Conservation (phyloP, 2,797 vertebrate species). For the Micropoecilia bifurca region DNA sequence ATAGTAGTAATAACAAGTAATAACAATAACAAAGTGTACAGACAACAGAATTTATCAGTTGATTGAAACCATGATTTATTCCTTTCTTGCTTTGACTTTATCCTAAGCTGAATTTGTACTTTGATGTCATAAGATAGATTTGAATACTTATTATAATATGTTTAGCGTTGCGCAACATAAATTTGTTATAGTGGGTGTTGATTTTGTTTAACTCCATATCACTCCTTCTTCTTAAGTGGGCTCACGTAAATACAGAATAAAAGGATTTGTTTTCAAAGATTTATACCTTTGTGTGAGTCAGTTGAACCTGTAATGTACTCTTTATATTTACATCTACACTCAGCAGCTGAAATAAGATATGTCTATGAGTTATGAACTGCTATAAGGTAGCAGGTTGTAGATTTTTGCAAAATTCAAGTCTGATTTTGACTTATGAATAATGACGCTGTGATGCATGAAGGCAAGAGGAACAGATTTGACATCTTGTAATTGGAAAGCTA, state of each 20-base stretch:
- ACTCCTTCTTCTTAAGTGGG: constrained; percentile 29
- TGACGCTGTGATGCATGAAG: constrained; percentile 2
- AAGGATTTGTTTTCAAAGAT: constrained; percentile 42
- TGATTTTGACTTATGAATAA: constrained; percentile 12
- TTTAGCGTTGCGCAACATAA: not conserved
- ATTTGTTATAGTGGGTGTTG: constrained; percentile 9
- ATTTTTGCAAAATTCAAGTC: not conserved
- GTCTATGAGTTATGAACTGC: constrained; percentile 27
- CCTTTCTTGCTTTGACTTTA: not conserved
- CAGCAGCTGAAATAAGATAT: constrained; percentile 34
- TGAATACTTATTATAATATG: not conserved
- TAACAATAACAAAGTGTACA: not conserved
- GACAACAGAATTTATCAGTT: not conserved
- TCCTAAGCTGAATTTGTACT: not conserved
- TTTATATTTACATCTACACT: constrained; percentile 54
- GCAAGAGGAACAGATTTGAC: constrained; percentile 2
- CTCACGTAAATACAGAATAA: constrained; percentile 46
- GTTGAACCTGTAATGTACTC: constrained; percentile 24
- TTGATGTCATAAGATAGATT: not conserved
- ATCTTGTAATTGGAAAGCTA: constrained; percentile 16
- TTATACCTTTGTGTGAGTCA: constrained; percentile 28
- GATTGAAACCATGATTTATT: not conserved
- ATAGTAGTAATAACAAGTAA: not conserved
- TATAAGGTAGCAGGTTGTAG: constrained; percentile 6
- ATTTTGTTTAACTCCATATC: constrained; percentile 6